Evolutionary conservation across 2,888 invertebrate genomes (phyloP), one percentile per base, ranked within the genome.

Genomic region (Rugalucina vietnamica): DNA sequence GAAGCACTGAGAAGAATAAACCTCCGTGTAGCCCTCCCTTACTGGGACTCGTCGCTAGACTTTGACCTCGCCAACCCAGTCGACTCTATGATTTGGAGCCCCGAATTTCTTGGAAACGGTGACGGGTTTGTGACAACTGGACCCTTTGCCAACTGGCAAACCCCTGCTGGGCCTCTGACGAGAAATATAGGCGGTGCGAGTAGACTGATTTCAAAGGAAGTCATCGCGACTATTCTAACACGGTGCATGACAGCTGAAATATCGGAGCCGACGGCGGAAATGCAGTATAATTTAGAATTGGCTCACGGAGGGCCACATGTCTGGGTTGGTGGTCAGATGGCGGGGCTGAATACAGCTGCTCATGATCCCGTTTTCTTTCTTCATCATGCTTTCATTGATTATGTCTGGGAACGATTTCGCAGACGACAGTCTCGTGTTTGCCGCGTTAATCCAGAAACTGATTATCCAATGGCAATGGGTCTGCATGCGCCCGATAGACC

Each of bases 361-460:
- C 89, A 87, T 79, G 93, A 93, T 72, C 92, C 92, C 0, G 76
- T 89, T 36, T 93, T 92, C 85, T 91, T 92, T 84, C 70, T 92
- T 29, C 91, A 91, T 65, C 92, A 92, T 77, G 87, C 91, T 0
- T 92, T 90, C 69, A 88, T 92, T n/a, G 93, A 93, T 80, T 91
- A 90, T 81, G 76, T 92, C 8, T 92, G 91, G 91, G 91, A 91
- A 57, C 39, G 89, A 37, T 93, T 92, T 78, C 84, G 92, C 21
- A 81, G 81, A 8, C 81, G 85, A n/a, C 91, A 90, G 12, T 82
- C 82, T n/a, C 49, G 78, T 8, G 37, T 24, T 21, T 87, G 89
- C 36, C 79, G 88, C 10, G 85, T 88, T 0, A 86, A 91, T 69
- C 89, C 91, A 2, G 50, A 54, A 4, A 69, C 29, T 10, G 90